Conservation (phyloP, 2,888 invertebrate species). For the Carcina quercana region DNA sequence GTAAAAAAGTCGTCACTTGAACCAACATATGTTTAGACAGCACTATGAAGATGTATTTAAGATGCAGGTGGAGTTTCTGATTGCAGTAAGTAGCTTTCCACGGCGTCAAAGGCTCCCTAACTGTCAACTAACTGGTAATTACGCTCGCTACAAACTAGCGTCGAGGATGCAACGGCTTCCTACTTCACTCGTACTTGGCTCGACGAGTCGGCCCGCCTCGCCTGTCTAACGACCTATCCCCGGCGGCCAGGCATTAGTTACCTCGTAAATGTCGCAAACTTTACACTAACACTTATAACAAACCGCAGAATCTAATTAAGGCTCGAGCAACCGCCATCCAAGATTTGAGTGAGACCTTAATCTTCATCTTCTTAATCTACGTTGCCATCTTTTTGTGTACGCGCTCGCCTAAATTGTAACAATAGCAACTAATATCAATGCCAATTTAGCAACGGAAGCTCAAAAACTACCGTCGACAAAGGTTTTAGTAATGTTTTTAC, state of each 20-base stretch:
- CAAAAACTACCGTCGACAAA: slow-evolving; percentile 54
- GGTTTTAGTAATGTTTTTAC: slow-evolving; percentile 64
- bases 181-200: slow-evolving; percentile 10
- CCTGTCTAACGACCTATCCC: too few species aligned
- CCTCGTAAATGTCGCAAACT: slow-evolving; percentile 15
- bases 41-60: slow-evolving; percentile 10
- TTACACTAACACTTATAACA: slow-evolving; percentile 16
- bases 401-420: slow-evolving; percentile 43
- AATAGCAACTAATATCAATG: slow-evolving; percentile 54
- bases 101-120: slow-evolving; percentile 48
- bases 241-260: slow-evolving; percentile 10
- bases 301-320: slow-evolving; percentile 29
- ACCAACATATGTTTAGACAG: too few species aligned
- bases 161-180: too few species aligned
- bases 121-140: slow-evolving; percentile 53
- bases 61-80: slow-evolving; percentile 24
- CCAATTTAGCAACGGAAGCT: slow-evolving; percentile 71
- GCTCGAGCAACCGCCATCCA: slow-evolving; percentile 21
- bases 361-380: slow-evolving; percentile 30
- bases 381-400: slow-evolving; percentile 16
- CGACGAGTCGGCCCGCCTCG: slow-evolving; percentile 23
- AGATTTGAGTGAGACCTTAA: slow-evolving; percentile 19
- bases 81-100: slow-evolving; percentile 30
- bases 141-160: slow-evolving; percentile 34
- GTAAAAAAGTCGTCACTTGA: too few species aligned